A percentile compares a stretch with the other conserved stretches of the same genome.
phyloP scores from a whole-genome alignment of 2,888 invertebrate species.

The Dimorphilus gyrociliatus region DNA sequence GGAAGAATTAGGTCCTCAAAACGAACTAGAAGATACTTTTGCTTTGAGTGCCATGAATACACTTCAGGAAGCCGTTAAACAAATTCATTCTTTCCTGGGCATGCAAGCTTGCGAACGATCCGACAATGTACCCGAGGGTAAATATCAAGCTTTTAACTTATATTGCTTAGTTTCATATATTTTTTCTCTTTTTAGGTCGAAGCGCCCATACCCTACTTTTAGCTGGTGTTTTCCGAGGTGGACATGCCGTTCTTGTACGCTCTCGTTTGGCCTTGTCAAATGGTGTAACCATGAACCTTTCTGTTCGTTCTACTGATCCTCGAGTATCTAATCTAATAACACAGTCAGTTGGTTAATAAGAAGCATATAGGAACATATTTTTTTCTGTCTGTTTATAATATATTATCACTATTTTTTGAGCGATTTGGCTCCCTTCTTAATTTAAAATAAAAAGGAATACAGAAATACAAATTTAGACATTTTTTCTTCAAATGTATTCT shows the following conservation, averaged over 20 bases:
- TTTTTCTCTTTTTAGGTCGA: too few relatives aligned
- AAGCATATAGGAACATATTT: too few relatives aligned
- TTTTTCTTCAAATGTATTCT: too few relatives aligned
- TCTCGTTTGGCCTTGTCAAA: constrained; percentile 60
- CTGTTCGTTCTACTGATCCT: constrained; percentile 67
- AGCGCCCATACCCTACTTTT: constrained; percentile 60
- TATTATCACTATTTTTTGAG: too few relatives aligned
- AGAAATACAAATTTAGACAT: too few relatives aligned
- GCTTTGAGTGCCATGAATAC: constrained; percentile 61
- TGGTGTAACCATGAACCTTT: constrained; percentile 74
- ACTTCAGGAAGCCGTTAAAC: constrained; percentile 54
- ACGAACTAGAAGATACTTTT: constrained; percentile 79
- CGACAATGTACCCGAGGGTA: constrained; percentile 64
- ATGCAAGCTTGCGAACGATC: constrained; percentile 67
- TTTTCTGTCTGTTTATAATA: too few relatives aligned
- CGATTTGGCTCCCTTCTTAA: too few relatives aligned
- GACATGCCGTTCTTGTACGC: constrained; percentile 68
- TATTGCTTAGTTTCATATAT: constrained; percentile 18
- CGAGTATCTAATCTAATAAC: constrained; percentile 68
- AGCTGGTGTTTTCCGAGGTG: constrained; percentile 75
- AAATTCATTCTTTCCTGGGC: constrained; percentile 63
- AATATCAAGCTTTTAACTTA: too few relatives aligned
- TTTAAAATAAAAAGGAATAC: too few relatives aligned
- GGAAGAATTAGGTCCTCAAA: constrained; percentile 50
- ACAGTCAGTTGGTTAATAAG: constrained; percentile 33